phyloP scores from a whole-genome alignment of 2,888 invertebrate genomes.

The Zygothrica quintamaculata region DNA sequence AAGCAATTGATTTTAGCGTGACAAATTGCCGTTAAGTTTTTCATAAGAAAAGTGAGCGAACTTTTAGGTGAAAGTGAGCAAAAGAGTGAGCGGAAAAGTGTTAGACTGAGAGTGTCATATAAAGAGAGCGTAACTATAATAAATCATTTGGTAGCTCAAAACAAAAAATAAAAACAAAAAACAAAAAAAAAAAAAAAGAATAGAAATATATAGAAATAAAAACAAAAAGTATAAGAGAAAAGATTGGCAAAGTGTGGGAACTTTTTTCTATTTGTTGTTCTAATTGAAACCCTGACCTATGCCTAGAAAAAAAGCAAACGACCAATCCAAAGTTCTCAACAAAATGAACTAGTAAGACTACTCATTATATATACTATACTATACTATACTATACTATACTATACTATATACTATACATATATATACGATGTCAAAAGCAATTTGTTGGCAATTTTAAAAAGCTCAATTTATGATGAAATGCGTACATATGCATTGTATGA shows the following conservation, averaged over 20 bases:
- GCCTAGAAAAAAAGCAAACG: slow-evolving; percentile 50
- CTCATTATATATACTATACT: background rate
- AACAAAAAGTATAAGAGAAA: background rate
- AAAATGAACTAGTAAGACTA: background rate
- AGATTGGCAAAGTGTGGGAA: slow-evolving; percentile 35
- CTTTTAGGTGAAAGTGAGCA: slow-evolving; percentile 3
- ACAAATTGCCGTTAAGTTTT: slow-evolving; percentile 45
- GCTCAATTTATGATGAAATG: slow-evolving; percentile 34
- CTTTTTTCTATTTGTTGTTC: slow-evolving; percentile 36
- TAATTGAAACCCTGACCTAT: slow-evolving; percentile 74
- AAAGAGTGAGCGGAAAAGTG: slow-evolving; percentile 4
- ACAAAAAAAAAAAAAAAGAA: background rate
- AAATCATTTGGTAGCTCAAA: slow-evolving; percentile 31
- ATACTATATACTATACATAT: no score
- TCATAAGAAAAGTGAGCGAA: slow-evolving; percentile 10
- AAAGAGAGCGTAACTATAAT: background rate
- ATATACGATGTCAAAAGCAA: slow-evolving; percentile 14
- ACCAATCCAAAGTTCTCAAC: slow-evolving; percentile 12
- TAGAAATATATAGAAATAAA: background rate
- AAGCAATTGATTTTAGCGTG: slow-evolving; percentile 51
- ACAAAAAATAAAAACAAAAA: background rate
- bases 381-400: no score
- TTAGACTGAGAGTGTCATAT: slow-evolving; percentile 10
- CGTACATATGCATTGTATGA: slow-evolving; percentile 14
- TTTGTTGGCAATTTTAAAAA: slow-evolving; percentile 16